These are phyloP conservation scores for Chamaea fasciata DNA, from an alignment of 2,113 vertebrate species.

Conservation along the genomic window DNA sequence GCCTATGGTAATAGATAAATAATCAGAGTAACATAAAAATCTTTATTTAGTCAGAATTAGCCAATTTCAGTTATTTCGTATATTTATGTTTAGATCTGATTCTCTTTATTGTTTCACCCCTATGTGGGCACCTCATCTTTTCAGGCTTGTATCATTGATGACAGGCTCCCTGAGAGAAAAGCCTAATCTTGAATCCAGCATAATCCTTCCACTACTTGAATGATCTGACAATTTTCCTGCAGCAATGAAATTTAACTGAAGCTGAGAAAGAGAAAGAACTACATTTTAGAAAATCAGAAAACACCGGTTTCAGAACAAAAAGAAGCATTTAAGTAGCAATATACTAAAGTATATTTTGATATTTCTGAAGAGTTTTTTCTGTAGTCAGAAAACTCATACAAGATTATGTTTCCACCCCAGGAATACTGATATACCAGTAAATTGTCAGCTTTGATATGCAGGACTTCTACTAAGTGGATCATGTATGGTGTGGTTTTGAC, in stretches of 20 bases:
- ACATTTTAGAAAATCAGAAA: not conserved
- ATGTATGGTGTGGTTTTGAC: not conserved
- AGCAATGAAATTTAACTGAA: not conserved
- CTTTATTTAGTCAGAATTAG: not conserved
- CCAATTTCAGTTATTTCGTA: not conserved
- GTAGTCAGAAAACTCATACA: not conserved
- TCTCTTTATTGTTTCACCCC: not conserved
- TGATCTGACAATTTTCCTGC: not conserved
- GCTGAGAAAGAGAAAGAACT: not conserved
- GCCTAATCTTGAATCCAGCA: not conserved
- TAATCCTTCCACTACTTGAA: not conserved
- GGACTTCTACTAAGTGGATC: not conserved
- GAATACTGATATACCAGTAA: not conserved
- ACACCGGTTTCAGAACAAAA: not conserved
- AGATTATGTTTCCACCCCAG: not conserved
- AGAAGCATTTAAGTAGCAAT: not conserved
- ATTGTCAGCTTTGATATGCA: not conserved
- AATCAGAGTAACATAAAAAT: not conserved
- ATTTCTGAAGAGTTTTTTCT: not conserved
- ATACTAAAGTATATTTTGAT: not conserved
- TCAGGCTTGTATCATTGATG: not conserved
- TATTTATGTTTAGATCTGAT: not conserved
- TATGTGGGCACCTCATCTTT: not conserved
- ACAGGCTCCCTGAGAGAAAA: not conserved
- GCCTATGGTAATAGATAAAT: not conserved